Evolutionary conservation across 2,797 vertebrate genomes (phyloP).

Genomic region (Hemibagrus guttatus): DNA sequence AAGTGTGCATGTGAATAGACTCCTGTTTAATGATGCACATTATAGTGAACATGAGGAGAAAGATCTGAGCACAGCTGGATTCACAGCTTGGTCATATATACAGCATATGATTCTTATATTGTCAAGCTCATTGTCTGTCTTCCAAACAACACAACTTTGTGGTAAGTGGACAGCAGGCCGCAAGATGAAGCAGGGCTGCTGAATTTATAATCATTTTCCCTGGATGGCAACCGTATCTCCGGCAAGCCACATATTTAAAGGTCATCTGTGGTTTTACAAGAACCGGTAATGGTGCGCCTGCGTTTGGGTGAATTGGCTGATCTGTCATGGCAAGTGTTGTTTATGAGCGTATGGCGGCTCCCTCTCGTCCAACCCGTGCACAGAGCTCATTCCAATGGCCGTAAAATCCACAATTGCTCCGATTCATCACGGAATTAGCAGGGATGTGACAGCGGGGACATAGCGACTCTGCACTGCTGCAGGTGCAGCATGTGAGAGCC

Average conservation of each 20-base stretch:
- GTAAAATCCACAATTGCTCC: conserved; percentile 73
- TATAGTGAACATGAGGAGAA: conserved; percentile 12
- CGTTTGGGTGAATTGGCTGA: conserved; percentile 71
- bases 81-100: conserved; percentile 8
- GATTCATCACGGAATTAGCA: conserved; percentile 75
- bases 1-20: conserved; percentile 18
- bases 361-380: conserved; percentile 53
- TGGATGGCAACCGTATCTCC: conserved; percentile 59
- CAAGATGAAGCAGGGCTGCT: conserved; percentile 56
- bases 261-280: conserved; percentile 74
- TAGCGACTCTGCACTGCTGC: conserved; percentile 53
- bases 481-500: conserved; percentile 58
- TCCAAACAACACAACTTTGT: conserved; percentile 54
- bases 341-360: conserved; percentile 68
- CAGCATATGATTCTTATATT: neutral
- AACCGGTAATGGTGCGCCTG: conserved; percentile 67
- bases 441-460: conserved; percentile 59
- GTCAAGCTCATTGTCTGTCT: conserved; percentile 28
- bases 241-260: conserved; percentile 71
- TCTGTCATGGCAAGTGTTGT: conserved; percentile 72
- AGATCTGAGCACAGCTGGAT: neutral
- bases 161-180: conserved; percentile 16
- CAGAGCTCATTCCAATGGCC: conserved; percentile 66
- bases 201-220: conserved; percentile 63
- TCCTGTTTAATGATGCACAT: conserved; percentile 14